Percentiles rank a stretch among this genome's conserved stretches.
These are phyloP conservation scores for Ondatra zibethicus DNA, from an alignment of 2,113 vertebrate genomes.

Conservation along the genomic window DNA sequence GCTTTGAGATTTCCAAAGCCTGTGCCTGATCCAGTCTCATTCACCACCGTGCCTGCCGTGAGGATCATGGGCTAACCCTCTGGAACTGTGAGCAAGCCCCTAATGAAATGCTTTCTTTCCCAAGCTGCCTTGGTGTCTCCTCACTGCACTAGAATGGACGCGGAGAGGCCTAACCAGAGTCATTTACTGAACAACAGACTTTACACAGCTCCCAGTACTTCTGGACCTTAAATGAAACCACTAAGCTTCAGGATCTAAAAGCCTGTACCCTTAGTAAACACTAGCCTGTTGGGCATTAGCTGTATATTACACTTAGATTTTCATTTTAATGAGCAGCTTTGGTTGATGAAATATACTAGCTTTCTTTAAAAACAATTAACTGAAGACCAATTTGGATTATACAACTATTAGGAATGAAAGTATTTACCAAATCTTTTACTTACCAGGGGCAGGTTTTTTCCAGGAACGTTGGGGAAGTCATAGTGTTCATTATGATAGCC, in stretches of 20 bases:
- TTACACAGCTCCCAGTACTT: not conserved
- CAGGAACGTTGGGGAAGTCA: slow-evolving; percentile 96
- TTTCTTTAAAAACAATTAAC: not conserved
- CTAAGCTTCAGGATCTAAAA: not conserved
- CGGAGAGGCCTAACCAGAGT: too few species aligned
- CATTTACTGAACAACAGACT: not conserved
- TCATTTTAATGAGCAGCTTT: not conserved
- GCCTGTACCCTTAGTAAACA: not conserved
- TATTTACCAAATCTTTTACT: slow-evolving; percentile 84
- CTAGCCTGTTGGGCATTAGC: not conserved
- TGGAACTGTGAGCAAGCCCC: not conserved
- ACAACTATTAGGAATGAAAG: not conserved
- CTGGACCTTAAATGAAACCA: not conserved
- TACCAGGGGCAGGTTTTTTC: slow-evolving; percentile 93
- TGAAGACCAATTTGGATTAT: not conserved
- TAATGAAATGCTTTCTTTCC: too few species aligned
- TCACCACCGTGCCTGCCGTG: not conserved
- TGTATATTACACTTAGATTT: not conserved
- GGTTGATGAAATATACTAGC: not conserved
- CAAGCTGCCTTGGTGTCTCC: not conserved
- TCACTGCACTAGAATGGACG: not conserved
- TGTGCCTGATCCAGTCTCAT: not conserved
- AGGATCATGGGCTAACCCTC: not conserved
- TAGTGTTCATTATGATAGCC: slow-evolving; percentile 97
- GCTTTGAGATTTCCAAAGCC: too few species aligned